These are phyloP conservation scores for Tupaia chinensis DNA, from an alignment of 2,113 vertebrate species.

Conservation along the genomic window DNA sequence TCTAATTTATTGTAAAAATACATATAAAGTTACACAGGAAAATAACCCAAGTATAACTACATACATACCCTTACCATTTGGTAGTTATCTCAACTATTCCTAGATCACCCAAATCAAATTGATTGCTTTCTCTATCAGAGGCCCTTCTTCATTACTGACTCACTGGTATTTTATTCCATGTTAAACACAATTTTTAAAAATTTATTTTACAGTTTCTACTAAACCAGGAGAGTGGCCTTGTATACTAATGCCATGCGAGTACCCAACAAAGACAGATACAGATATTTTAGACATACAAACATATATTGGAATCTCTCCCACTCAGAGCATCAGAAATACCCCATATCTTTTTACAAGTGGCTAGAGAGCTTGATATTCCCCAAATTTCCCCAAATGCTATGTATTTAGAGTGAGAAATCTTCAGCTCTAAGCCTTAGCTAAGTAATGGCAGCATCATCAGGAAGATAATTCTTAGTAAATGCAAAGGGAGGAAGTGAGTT, in stretches of 20 bases:
- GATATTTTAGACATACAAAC: not conserved
- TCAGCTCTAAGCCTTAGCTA: not conserved
- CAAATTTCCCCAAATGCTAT: not conserved
- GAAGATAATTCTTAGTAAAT: not conserved
- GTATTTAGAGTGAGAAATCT: not conserved
- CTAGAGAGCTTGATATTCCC: not conserved
- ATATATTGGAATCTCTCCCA: not conserved
- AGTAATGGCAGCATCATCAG: not conserved
- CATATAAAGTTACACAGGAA: not conserved
- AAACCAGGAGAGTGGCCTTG: not conserved
- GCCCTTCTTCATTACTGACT: not conserved
- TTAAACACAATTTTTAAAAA: constrained; percentile 1
- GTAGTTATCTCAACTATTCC: not conserved
- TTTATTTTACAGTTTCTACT: not conserved
- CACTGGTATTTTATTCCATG: not conserved
- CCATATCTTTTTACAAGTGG: not conserved
- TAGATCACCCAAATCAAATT: constrained; percentile 6
- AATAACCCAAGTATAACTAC: not conserved
- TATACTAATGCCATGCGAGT: not conserved
- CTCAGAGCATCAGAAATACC: not conserved
- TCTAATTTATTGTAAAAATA: constrained; percentile 6
- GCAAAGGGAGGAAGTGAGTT: not conserved
- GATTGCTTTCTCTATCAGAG: not conserved
- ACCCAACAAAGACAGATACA: not conserved
- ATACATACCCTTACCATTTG: not conserved